Evolutionary conservation across 2,888 invertebrate genomes (phyloP).

Genomic region (Lochmaea capreae): DNA sequence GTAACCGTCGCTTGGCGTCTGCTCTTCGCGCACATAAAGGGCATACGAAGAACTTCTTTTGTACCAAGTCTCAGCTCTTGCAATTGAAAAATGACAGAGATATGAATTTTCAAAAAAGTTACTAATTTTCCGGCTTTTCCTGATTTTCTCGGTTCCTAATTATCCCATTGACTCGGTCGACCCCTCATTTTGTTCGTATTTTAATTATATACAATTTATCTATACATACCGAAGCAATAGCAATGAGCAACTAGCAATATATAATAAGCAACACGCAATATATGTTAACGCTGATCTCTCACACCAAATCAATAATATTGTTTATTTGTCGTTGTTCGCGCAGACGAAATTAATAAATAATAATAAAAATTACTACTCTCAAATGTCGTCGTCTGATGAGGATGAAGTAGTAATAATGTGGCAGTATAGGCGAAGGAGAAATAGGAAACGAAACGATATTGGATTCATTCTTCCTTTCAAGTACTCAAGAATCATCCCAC

Average conservation of each 20-base stretch:
- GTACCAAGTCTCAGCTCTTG: too few relatives aligned
- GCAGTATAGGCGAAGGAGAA: conserved; percentile 33
- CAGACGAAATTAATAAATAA: conserved; percentile 10
- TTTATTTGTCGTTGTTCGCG: too few relatives aligned
- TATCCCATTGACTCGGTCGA: too few relatives aligned
- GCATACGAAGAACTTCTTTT: too few relatives aligned
- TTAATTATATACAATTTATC: too few relatives aligned
- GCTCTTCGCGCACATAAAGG: too few relatives aligned
- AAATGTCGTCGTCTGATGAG: conserved; percentile 35
- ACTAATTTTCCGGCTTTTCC: too few relatives aligned
- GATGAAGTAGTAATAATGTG: conserved; percentile 36
- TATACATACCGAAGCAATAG: conserved; percentile 29
- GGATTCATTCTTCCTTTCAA: conserved; percentile 34
- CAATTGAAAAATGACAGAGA: too few relatives aligned
- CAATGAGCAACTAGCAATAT: conserved; percentile 24
- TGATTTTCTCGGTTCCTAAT: too few relatives aligned
- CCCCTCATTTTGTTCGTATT: too few relatives aligned
- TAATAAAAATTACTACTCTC: conserved; percentile 28
- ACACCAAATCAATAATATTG: conserved; percentile 12
- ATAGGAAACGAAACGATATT: conserved; percentile 38
- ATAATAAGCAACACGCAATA: conserved; percentile 29
- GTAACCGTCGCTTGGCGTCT: too few relatives aligned
- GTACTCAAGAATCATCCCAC: conserved; percentile 31
- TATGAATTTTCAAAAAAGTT: too few relatives aligned
- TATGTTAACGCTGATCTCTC: conserved; percentile 18